Base-by-base conservation (phyloP, 2,888 invertebrate genomes). In the Nemoura dubitans region DNA sequence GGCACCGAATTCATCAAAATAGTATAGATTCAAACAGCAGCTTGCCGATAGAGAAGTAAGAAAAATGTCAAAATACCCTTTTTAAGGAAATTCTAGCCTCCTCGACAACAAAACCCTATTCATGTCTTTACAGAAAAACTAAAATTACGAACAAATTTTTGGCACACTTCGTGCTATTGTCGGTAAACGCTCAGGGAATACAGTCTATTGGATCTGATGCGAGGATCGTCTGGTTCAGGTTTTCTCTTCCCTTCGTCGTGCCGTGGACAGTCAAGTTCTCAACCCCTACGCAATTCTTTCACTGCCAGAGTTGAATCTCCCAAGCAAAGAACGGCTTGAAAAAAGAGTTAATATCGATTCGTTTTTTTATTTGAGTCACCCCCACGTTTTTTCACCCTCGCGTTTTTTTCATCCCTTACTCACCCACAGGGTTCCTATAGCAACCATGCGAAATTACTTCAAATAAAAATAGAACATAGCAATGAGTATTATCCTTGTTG, bases 321-420 rank as follows among this genome's bases (percentile, higher is more conserved):
- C 10, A 26, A 26, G 83, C 83, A 42, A 83, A 42, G 83, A 83
- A 80, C 76, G 87, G 81, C 76, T 83, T 90, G 92, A 92, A 92
- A 93, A 94, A 94, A 94, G 94, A 94, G 94, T 94, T 94, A 94
- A 94, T 94, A 94, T 94, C 94, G 94, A 94, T 94, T 94, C 93
- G 93, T 93, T 92, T 92, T 92, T 93, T 93, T 93, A 93, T 93
- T 93, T 93, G 93, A 93, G 93, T 93, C 93, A 93, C 93, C 93
- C 93, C 92, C 93, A 93, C 92, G 93, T 92, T 93, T 93, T 92
- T 93, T 93, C 87, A 93, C 93, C 93, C 93, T 93, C 93, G 91
- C 91, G 91, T 91, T 91, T 91, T 91, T 91, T 91, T 91, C 90
- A 90, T 91, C 90, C 90, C 90, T 90, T 84, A 87, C 87, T 86